These are phyloP conservation scores for Metellina segmentata DNA, from an alignment of 2,888 invertebrate species.

Conservation along the genomic window DNA sequence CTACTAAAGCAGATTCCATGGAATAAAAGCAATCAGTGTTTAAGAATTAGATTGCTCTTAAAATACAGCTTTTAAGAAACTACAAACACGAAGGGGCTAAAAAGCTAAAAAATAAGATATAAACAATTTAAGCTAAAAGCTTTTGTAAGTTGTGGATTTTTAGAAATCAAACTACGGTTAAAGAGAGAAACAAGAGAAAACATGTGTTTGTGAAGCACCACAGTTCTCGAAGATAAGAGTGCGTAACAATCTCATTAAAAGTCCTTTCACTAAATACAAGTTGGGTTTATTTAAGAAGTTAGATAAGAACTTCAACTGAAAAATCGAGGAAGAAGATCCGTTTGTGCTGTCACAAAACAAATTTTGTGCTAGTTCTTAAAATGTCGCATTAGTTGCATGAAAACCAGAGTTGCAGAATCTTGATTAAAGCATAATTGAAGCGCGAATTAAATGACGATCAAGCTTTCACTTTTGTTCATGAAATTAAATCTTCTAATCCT, in stretches of 20 bases:
- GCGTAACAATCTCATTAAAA: neutral
- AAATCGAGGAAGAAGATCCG: neutral
- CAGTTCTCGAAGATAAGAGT: neutral
- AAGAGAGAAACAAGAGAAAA: neutral
- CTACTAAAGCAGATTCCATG: too few species aligned
- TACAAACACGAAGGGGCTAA: neutral
- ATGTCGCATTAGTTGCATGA: neutral
- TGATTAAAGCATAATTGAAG: neutral
- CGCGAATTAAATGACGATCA: neutral
- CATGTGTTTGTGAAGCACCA: neutral
- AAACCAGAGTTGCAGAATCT: neutral
- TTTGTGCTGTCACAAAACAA: neutral
- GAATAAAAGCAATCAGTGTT: too few species aligned
- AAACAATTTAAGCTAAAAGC: conserved; percentile 1
- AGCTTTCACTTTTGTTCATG: too few species aligned
- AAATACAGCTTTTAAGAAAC: neutral
- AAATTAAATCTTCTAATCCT: too few species aligned
- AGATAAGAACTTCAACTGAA: neutral
- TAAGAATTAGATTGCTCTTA: neutral
- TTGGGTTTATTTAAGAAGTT: neutral
- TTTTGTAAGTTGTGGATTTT: neutral
- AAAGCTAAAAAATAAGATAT: neutral
- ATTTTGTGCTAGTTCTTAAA: neutral
- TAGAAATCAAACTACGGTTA: neutral
- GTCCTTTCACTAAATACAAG: neutral